Evolutionary conservation across 2,888 invertebrate species (phyloP).

Genomic region (Megaustenia siamemsis): DNA sequence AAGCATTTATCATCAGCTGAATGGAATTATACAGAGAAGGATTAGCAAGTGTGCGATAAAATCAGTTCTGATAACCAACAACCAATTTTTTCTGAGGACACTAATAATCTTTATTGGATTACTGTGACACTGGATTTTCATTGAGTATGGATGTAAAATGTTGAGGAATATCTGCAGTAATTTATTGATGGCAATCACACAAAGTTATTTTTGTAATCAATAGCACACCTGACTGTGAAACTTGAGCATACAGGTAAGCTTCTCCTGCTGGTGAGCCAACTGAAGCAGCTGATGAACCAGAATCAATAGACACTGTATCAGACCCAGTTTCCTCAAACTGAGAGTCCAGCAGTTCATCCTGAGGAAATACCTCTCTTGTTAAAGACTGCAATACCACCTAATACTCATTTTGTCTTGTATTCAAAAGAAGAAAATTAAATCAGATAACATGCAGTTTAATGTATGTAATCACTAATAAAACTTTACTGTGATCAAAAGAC

Average conservation of each 20-base stretch:
- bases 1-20: no score
- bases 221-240: conserved; percentile 68
- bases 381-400: not conserved
- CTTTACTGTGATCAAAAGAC: no score
- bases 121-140: no score
- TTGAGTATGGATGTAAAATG: no score
- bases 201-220: not conserved
- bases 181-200: not conserved
- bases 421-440: not conserved
- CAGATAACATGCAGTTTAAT: no score
- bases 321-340: conserved; percentile 47
- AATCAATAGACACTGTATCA: conserved; percentile 58
- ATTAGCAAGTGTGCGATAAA: no score
- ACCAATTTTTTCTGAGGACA: no score
- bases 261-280: conserved; percentile 57
- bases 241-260: conserved; percentile 58
- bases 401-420: not conserved
- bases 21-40: no score
- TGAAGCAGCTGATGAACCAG: conserved; percentile 58
- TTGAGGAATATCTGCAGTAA: no score
- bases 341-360: conserved; percentile 47
- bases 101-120: no score
- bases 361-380: not conserved
- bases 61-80: no score
- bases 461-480: no score